phyloP scores from a whole-genome alignment of 2,888 invertebrate species.

The Hofmannophila pseudospretella region DNA sequence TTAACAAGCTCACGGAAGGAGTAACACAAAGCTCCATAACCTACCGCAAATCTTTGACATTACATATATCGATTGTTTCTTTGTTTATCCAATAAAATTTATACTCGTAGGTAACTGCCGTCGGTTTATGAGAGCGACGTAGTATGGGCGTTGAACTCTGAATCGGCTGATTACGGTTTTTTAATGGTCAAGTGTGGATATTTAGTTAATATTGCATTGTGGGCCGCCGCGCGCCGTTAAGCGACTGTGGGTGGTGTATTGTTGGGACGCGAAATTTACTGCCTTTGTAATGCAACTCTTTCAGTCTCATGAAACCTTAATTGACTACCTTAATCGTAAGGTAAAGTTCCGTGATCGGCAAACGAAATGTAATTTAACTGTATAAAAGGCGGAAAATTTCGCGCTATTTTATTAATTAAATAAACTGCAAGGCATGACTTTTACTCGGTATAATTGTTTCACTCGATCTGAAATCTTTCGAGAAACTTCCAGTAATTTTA shows the following conservation, averaged over 20 bases:
- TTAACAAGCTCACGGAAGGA: slow-evolving; percentile 47
- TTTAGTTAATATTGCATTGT: slow-evolving; percentile 58
- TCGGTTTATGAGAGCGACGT: slow-evolving; percentile 47
- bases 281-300: not conserved
- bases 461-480: too few species aligned
- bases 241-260: slow-evolving; percentile 18
- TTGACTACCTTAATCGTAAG: too few species aligned
- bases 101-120: slow-evolving; percentile 48
- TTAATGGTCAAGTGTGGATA: slow-evolving; percentile 59
- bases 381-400: too few species aligned
- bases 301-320: not conserved
- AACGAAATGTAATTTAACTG: too few species aligned
- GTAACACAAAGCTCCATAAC: slow-evolving; percentile 52
- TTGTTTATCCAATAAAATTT: slow-evolving; percentile 70
- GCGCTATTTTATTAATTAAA: too few species aligned
- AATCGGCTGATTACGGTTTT: slow-evolving; percentile 68
- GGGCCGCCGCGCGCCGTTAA: slow-evolving; percentile 33
- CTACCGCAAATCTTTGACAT: slow-evolving; percentile 68
- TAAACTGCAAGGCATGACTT: too few species aligned
- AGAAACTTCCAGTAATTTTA: too few species aligned
- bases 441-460: too few species aligned
- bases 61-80: slow-evolving; percentile 59
- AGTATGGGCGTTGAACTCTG: slow-evolving; percentile 65
- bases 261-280: not conserved
- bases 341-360: too few species aligned